These are phyloP conservation scores for Drosophila algonquin DNA, from an alignment of 2,888 invertebrate genomes.

Conservation along the genomic window DNA sequence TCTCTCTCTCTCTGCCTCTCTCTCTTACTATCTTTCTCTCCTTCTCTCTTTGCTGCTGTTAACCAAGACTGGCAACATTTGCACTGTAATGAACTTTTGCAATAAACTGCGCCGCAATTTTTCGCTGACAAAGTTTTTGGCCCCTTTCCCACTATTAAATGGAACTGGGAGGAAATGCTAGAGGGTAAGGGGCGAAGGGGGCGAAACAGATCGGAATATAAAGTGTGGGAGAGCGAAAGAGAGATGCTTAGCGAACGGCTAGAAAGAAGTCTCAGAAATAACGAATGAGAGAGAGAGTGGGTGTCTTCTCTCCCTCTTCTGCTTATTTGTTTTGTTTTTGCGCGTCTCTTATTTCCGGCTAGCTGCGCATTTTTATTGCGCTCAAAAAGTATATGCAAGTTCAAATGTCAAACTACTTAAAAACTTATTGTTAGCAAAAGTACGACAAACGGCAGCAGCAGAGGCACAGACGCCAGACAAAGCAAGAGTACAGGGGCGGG, in stretches of 20 bases:
- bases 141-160: slow-evolving; percentile 26
- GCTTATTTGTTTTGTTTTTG: slow-evolving; percentile 70
- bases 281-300: background rate
- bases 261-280: background rate
- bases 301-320: slow-evolving; percentile 30
- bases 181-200: too few species aligned
- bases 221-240: background rate
- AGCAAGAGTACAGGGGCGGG: background rate
- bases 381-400: slow-evolving; percentile 71
- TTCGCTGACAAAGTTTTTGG: slow-evolving; percentile 76
- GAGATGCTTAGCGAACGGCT: background rate
- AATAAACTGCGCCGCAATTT: slow-evolving; percentile 78
- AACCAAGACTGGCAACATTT: slow-evolving; percentile 67
- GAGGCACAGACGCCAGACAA: background rate
- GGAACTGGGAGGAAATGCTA: slow-evolving; percentile 8
- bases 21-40: background rate
- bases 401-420: slow-evolving; percentile 79
- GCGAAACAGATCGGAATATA: background rate
- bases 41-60: slow-evolving; percentile 1
- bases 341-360: slow-evolving; percentile 75
- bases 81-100: slow-evolving; percentile 79
- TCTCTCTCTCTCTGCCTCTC: background rate
- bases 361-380: slow-evolving; percentile 77
- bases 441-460: slow-evolving; percentile 44
- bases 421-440: slow-evolving; percentile 77